Base-by-base conservation (phyloP, 2,797 vertebrate species). In the Micromesistius poutassou region DNA sequence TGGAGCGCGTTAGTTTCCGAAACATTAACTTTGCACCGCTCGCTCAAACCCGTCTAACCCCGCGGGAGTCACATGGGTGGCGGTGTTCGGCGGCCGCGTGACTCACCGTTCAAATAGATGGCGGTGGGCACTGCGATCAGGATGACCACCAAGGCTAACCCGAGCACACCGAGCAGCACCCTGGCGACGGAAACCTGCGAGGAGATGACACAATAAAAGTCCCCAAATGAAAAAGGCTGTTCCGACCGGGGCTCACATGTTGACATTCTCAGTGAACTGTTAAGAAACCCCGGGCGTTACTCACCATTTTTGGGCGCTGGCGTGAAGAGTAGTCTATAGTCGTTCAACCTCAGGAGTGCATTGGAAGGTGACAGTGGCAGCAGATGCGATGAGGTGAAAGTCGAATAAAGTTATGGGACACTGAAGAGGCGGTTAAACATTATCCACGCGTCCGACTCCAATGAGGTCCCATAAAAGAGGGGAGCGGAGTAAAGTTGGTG, bases 121-220 rank as follows among this genome's bases (percentile, higher is more conserved):
- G 86, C 87, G 0, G 93, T 94, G 30, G 95, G 95, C 0, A 95
- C 94, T 4, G 87, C 91, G 6, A 95, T 95, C 73, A 94, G 50
- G 5, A 83, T 72, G 30, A 93, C 85, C 31, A 94, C 88, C n/a
- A 88, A 89, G 0, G 86, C 87, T 0, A 87, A 5, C 10, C 89
- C 94, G 3, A 89, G 74, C 8, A 94, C 30, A 13, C 87, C 93
- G 4, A 95, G 80, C 33, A 94, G 12, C 76, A 93, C 86, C 85
- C 94, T 95, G 4, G 72, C 82, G 35, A 89, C 12, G 76, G 74
- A 84, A 70, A 89, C 91, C 91, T 93, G 87, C 87, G 25, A 12
- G 74, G 19, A 50, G 10, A 10, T 0, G 77, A 82, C 8, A 7
- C 19, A 74, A 68, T 1, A 74, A 2, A 73, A 72, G 14, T 5